These are phyloP conservation scores for Danio aesculapii DNA, from an alignment of 2,797 vertebrate species.

Conservation along the genomic window DNA sequence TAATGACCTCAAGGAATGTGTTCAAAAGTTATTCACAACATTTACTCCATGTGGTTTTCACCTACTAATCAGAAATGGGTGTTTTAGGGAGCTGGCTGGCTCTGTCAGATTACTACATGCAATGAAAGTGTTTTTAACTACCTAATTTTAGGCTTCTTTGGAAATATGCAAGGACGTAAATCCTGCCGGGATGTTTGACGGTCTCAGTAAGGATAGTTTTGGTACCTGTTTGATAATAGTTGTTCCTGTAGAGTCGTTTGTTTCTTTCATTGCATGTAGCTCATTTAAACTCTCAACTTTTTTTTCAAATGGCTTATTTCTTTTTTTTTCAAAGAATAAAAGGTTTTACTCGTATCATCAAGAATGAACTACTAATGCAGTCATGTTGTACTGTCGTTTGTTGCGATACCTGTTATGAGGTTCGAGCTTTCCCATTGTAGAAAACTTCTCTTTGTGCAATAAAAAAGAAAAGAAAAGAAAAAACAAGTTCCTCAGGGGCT, in stretches of 20 bases:
- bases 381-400: neutral
- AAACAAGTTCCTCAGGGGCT: conserved; percentile 50
- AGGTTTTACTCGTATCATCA: neutral
- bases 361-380: conserved; percentile 15
- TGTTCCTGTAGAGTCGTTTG: neutral
- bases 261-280: conserved; percentile 43
- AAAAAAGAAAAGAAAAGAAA: neutral
- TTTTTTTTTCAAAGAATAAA: conserved; percentile 9
- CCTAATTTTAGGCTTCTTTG: conserved; percentile 3
- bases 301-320: neutral
- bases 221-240: conserved; percentile 6
- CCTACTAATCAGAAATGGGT: conserved; percentile 5
- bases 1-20: neutral
- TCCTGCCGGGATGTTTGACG: neutral
- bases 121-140: conserved; percentile 31
- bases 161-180: neutral
- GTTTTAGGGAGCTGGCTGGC: conserved; percentile 21
- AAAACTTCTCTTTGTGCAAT: conserved; percentile 46
- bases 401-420: neutral
- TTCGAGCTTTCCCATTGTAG: conserved; percentile 24
- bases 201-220: neutral
- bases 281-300: conserved; percentile 36
- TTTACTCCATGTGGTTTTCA: neutral
- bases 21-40: neutral
- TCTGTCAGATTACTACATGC: conserved; percentile 32